These are phyloP conservation scores for Turnix velox DNA, from an alignment of 2,113 vertebrate species.

Conservation along the genomic window DNA sequence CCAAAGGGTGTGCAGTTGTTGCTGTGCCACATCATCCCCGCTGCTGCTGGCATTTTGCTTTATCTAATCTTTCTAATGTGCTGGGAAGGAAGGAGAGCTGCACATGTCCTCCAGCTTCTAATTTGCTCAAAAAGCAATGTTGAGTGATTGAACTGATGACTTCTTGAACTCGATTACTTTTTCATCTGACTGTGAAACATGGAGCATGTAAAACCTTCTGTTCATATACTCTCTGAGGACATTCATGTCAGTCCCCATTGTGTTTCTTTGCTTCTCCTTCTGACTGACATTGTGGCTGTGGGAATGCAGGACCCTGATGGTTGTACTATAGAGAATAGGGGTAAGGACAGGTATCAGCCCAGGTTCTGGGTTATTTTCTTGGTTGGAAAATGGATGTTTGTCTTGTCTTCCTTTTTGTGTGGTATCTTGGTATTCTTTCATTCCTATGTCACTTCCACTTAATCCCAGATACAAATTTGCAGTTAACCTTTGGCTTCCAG, in stretches of 20 bases:
- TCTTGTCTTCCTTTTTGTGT: neutral
- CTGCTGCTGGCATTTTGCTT: neutral
- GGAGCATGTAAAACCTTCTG: neutral
- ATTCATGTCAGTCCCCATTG: neutral
- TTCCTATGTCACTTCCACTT: neutral
- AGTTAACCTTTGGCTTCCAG: neutral
- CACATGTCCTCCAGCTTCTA: neutral
- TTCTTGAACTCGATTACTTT: conserved; percentile 44
- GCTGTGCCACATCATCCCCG: fast-evolving
- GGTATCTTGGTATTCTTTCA: neutral
- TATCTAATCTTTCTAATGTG: neutral
- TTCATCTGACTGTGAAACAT: neutral
- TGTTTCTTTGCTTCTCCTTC: neutral
- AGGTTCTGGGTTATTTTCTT: neutral
- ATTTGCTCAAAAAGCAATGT: neutral
- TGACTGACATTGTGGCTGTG: neutral
- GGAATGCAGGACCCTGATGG: neutral
- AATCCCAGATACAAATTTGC: neutral
- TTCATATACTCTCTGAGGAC: neutral
- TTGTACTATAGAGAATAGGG: neutral
- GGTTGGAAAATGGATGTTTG: neutral
- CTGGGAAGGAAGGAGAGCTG: neutral
- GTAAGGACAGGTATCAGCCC: neutral
- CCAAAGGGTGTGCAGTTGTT: neutral
- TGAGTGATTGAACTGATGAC: neutral